These are phyloP conservation scores for Escarpia spicata DNA, from an alignment of 2,888 invertebrate genomes.

Conservation along the genomic window DNA sequence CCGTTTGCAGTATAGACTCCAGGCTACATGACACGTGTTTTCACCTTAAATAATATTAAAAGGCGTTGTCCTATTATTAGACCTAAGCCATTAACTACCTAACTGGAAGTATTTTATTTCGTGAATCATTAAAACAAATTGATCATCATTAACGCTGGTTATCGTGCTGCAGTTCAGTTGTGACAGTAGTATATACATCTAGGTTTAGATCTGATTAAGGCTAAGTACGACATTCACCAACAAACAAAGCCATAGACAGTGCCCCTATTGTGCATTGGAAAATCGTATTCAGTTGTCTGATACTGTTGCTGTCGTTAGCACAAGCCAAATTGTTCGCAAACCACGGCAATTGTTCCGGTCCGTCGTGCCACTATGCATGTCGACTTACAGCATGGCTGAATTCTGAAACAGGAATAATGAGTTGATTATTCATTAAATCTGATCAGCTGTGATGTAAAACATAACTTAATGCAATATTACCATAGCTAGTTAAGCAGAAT, in stretches of 20 bases:
- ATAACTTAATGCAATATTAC: constrained; percentile 8
- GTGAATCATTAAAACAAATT: background rate
- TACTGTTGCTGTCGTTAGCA: background rate
- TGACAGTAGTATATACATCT: background rate
- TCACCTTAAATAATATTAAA: too few relatives aligned
- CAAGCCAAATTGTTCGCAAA: background rate
- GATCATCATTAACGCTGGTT: background rate
- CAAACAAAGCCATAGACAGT: background rate
- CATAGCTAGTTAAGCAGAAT: background rate
- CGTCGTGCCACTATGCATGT: background rate
- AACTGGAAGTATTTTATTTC: background rate
- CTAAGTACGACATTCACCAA: background rate
- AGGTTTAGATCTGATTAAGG: background rate
- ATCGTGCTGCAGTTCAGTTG: background rate
- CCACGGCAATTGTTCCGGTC: background rate
- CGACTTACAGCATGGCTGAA: background rate
- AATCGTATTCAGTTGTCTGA: background rate
- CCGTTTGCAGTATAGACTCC: too few relatives aligned
- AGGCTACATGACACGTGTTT: too few relatives aligned
- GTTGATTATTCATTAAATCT: background rate
- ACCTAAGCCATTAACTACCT: background rate
- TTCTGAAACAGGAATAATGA: background rate
- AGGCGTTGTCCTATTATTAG: too few relatives aligned
- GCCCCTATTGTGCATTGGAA: background rate
- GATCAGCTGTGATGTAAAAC: background rate